A percentile compares a stretch with the other conserved stretches of the same genome.
phyloP scores from a whole-genome alignment of 1,140 invertebrate genomes.

The Atta cephalotes region DNA sequence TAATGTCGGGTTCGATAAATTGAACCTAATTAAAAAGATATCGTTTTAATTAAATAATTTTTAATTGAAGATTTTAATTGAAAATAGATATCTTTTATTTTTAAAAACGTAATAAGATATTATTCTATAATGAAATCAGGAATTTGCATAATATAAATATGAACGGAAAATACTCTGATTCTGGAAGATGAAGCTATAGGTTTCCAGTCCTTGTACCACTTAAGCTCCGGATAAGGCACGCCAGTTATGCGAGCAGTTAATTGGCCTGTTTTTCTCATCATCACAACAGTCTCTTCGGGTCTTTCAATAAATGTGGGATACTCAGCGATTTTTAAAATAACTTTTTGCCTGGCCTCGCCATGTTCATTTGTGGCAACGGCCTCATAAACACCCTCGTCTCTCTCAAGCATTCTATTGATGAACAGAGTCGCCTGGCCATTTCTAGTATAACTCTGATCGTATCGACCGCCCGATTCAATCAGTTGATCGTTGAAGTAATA shows the following conservation, averaged over 20 bases:
- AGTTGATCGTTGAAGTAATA: slow-evolving; percentile 95
- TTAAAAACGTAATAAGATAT: slow-evolving; percentile 2
- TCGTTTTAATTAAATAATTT: neutral
- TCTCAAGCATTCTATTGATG: slow-evolving; percentile 95
- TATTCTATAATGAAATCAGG: neutral
- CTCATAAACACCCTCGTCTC: slow-evolving; percentile 97
- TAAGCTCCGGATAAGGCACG: slow-evolving; percentile 97
- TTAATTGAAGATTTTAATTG: slow-evolving; percentile 4
- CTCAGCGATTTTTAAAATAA: slow-evolving; percentile 95
- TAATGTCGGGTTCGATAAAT: slow-evolving; percentile 94
- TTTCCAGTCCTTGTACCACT: slow-evolving; percentile 99
- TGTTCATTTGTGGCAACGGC: slow-evolving; percentile 97
- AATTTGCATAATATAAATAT: slow-evolving; percentile 7
- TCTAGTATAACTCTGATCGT: slow-evolving; percentile 94
- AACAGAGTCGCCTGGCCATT: slow-evolving; percentile 96
- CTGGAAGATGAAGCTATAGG: slow-evolving; percentile 93
- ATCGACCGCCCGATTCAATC: slow-evolving; percentile 93
- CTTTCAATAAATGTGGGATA: slow-evolving; percentile 95
- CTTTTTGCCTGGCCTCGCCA: slow-evolving; percentile 94
- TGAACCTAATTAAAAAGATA: slow-evolving; percentile 88
- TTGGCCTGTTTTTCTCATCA: slow-evolving; percentile 90
- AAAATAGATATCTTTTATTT: neutral
- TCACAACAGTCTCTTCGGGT: slow-evolving; percentile 93
- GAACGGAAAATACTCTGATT: slow-evolving; percentile 89
- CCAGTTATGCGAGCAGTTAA: slow-evolving; percentile 95